phyloP scores from a whole-genome alignment of 2,888 invertebrate genomes.

The Ennomos fuscantarius region DNA sequence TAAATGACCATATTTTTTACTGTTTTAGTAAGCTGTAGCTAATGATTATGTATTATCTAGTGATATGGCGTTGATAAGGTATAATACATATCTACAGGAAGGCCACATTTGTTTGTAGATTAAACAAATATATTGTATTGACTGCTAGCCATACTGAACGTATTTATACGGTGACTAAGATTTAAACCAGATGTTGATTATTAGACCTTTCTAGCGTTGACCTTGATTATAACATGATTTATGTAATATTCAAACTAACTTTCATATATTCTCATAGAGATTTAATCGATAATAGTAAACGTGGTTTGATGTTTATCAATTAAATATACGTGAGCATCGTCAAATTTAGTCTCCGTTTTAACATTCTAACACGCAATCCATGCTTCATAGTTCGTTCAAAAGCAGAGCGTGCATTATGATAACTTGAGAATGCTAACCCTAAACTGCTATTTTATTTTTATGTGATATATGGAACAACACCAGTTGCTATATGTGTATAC shows the following conservation, averaged over 20 bases:
- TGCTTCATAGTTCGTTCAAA: too few species aligned
- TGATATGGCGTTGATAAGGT: constrained; percentile 24
- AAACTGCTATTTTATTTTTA: too few species aligned
- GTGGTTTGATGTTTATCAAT: too few species aligned
- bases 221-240: constrained; percentile 5
- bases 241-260: background rate
- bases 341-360: background rate
- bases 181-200: constrained; percentile 7
- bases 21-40: constrained; percentile 21
- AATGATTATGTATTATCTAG: constrained; percentile 22
- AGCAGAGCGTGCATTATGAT: too few species aligned
- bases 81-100: constrained; percentile 10
- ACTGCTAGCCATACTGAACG: constrained; percentile 14
- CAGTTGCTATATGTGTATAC: too few species aligned
- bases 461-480: too few species aligned
- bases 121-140: constrained; percentile 11
- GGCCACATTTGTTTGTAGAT: constrained; percentile 17
- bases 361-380: too few species aligned
- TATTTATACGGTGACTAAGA: constrained; percentile 4
- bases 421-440: too few species aligned
- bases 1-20: constrained; percentile 9
- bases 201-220: constrained; percentile 20
- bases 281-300: too few species aligned
- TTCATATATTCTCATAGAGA: too few species aligned
- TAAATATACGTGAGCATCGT: background rate